Evolutionary conservation across 2,797 vertebrate genomes (phyloP), one percentile per base, ranked within the genome.

Genomic region (Amblyopsis hoosieri): DNA sequence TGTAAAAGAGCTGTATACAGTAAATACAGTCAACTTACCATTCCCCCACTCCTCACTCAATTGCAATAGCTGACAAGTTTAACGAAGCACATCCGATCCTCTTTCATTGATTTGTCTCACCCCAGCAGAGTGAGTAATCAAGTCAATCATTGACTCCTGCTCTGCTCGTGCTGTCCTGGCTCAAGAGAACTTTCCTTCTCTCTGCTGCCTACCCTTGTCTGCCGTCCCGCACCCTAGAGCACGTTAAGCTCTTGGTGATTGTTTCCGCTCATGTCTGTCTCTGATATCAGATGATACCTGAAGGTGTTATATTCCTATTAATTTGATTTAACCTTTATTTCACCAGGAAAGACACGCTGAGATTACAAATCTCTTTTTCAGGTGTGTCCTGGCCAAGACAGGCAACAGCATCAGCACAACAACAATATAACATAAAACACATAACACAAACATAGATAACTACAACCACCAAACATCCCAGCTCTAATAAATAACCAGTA

Each of bases 111-210:
- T 55, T 63, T 62, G 7, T 11, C 50, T 49, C 58, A 51, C 15
- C 72, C 51, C 29, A 45, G 8, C 52, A 19, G 70, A 75, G 49
- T 58, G 15, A 14, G 13, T 57, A 76, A 81, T 72, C 53, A 19
- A 52, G n/a, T 54, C 31, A 45, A 51, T 65, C 62, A 0, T 2
- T 37, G 47, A 33, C 31, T 29, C 17, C 13, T 31, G 7, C 12
- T 48, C 23, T 48, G 45, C 45, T 4, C 12, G 6, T 37, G 9
- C 23, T 12, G 23, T 45, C 54, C 55, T 9, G 1, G 47, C 2
- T 66, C 61, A 19, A 42, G 37, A 42, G 37, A 3, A 10, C 31
- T 67, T 66, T 51, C 61, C 33, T 54, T 46, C 53, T 57, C n/a
- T 57, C n/a, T 51, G 12, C 23, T 51, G 19, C 50, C 9, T 14